A percentile compares a stretch with the other conserved stretches of the same genome.
Conservation (phyloP, 2,113 vertebrate genomes). For the Colinus virginianus region DNA sequence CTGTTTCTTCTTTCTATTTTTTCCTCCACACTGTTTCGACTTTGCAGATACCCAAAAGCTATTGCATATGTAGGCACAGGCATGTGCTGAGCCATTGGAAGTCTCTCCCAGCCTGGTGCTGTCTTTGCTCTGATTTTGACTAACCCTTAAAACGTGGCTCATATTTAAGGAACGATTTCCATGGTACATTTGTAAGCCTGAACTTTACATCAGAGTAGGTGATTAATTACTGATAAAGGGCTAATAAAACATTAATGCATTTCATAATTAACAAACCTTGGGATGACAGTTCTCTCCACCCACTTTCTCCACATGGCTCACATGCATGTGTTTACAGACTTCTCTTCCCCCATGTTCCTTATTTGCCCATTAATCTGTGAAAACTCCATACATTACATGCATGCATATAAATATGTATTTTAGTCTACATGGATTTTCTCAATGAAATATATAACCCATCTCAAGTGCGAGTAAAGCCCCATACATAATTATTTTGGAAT, state of each 20-base stretch:
- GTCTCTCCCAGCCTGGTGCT: slow-evolving; percentile 41
- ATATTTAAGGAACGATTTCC: slow-evolving; percentile 73
- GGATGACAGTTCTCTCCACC: slow-evolving; percentile 22
- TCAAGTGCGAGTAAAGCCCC: slow-evolving; percentile 71
- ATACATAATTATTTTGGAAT: slow-evolving; percentile 81
- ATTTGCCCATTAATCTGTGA: slow-evolving; percentile 69
- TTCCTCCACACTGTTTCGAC: neutral
- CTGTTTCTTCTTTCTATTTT: neutral
- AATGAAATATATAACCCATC: slow-evolving; percentile 79
- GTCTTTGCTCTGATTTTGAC: slow-evolving; percentile 23
- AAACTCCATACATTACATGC: slow-evolving; percentile 33
- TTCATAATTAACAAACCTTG: slow-evolving; percentile 85
- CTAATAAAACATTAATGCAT: slow-evolving; percentile 89
- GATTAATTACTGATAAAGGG: slow-evolving; percentile 91
- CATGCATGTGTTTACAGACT: neutral
- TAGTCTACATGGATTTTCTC: slow-evolving; percentile 77
- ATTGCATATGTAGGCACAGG: neutral
- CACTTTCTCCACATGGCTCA: slow-evolving; percentile 24
- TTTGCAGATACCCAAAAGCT: slow-evolving; percentile 14
- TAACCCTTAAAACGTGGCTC: slow-evolving; percentile 44
- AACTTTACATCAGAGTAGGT: slow-evolving; percentile 89
- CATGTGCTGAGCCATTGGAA: neutral
- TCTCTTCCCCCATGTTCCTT: slow-evolving; percentile 24
- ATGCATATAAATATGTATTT: slow-evolving; percentile 51
- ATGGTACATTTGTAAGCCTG: slow-evolving; percentile 79